Percentiles rank a stretch among this genome's conserved stretches.
phyloP scores from a whole-genome alignment of 2,888 invertebrate genomes.

The Lochmaea crataegi region DNA sequence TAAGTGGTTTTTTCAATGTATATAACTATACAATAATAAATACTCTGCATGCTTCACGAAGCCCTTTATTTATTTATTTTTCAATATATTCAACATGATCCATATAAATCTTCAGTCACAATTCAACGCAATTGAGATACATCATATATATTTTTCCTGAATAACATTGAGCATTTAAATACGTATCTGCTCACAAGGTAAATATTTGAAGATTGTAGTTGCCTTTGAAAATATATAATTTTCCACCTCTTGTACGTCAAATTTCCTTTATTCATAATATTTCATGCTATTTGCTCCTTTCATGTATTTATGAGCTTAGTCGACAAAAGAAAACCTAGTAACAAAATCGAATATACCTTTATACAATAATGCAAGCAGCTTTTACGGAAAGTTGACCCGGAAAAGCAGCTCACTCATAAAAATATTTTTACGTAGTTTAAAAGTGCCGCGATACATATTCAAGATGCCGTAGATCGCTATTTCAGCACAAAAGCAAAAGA shows the following conservation, averaged over 20 bases:
- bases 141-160: not conserved
- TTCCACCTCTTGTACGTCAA: not conserved
- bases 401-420: constrained; percentile 30
- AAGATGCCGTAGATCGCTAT: constrained; percentile 47
- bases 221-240: not conserved
- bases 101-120: not conserved
- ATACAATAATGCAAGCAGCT: constrained; percentile 19
- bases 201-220: not conserved
- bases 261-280: constrained; percentile 24
- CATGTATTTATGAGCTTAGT: constrained; percentile 31
- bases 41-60: not conserved
- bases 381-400: constrained; percentile 26
- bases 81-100: not conserved
- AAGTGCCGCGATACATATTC: constrained; percentile 50
- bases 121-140: too few species aligned
- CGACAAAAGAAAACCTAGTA: constrained; percentile 24
- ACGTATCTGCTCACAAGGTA: not conserved
- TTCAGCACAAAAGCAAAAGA: constrained; percentile 48
- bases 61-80: not conserved
- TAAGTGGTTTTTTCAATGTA: too few species aligned
- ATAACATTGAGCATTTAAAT: not conserved
- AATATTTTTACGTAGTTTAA: constrained; percentile 41
- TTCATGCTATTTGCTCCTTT: constrained; percentile 25
- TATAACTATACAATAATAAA: not conserved
- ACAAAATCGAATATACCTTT: constrained; percentile 25